phyloP scores from a whole-genome alignment of 2,888 invertebrate genomes.

The Pecten maximus region DNA sequence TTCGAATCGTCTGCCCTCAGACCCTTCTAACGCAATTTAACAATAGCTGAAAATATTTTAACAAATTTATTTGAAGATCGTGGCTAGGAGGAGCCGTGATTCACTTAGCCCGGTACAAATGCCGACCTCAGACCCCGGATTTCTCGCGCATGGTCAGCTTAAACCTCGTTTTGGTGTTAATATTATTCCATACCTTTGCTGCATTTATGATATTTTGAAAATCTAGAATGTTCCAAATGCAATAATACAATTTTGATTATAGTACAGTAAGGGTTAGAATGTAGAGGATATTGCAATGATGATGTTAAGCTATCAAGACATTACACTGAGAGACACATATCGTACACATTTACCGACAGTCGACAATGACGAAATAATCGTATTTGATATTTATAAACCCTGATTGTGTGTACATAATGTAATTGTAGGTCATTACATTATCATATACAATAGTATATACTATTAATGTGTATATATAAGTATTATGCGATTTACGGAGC shows the following conservation, averaged over 20 bases:
- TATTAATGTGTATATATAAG: slow-evolving; percentile 23
- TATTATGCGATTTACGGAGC: neutral
- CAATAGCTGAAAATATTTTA: slow-evolving; percentile 22
- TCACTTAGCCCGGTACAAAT: slow-evolving; percentile 9
- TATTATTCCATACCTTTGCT: neutral
- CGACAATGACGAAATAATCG: slow-evolving; percentile 24
- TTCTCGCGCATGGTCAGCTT: neutral
- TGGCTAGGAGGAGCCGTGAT: slow-evolving; percentile 1
- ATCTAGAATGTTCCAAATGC: neutral
- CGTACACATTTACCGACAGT: neutral
- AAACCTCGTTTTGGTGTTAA: neutral
- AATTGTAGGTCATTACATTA: slow-evolving; percentile 21
- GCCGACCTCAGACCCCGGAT: slow-evolving; percentile 23
- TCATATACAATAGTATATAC: slow-evolving; percentile 29
- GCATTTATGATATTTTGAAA: neutral
- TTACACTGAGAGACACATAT: neutral
- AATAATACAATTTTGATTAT: too few species aligned
- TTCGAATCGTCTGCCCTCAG: slow-evolving; percentile 12
- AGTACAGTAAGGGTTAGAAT: too few species aligned
- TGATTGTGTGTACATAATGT: slow-evolving; percentile 14
- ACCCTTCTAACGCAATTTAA: slow-evolving; percentile 29
- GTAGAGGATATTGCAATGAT: neutral
- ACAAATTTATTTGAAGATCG: slow-evolving; percentile 25
- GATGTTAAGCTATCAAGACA: neutral
- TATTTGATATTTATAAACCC: slow-evolving; percentile 21